These are phyloP conservation scores for Trichogramma evanescens DNA, from an alignment of 2,888 invertebrate species.

Conservation along the genomic window DNA sequence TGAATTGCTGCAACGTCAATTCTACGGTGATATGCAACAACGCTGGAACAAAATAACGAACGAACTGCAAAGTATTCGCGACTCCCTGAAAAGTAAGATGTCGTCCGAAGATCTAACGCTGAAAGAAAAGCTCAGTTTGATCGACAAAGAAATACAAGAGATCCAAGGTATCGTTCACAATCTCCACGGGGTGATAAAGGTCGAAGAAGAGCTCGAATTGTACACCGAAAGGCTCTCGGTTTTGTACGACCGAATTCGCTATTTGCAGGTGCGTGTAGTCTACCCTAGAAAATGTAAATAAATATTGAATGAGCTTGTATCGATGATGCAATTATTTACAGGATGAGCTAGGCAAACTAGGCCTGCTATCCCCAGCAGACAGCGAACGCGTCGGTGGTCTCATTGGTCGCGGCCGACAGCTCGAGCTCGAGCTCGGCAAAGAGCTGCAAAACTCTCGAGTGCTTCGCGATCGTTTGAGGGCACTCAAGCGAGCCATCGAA, in stretches of 20 bases:
- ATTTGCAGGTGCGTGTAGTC: slow-evolving; percentile 53
- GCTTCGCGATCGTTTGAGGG: slow-evolving; percentile 67
- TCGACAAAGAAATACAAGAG: slow-evolving; percentile 73
- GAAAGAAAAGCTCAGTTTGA: slow-evolving; percentile 64
- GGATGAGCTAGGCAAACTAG: slow-evolving; percentile 70
- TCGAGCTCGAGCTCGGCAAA: slow-evolving; percentile 67
- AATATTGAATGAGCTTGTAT: background rate
- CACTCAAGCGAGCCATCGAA: slow-evolving; percentile 65
- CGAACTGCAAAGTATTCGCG: slow-evolving; percentile 61
- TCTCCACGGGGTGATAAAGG: slow-evolving; percentile 72
- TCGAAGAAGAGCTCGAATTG: slow-evolving; percentile 72
- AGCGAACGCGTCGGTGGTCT: slow-evolving; percentile 71
- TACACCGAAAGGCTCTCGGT: slow-evolving; percentile 77
- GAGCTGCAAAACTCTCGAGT: slow-evolving; percentile 70
- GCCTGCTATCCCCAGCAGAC: slow-evolving; percentile 65
- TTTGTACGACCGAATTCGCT: slow-evolving; percentile 64
- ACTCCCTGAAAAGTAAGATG: slow-evolving; percentile 62
- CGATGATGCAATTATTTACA: slow-evolving; percentile 51
- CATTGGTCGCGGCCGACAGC: slow-evolving; percentile 61
- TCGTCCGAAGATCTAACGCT: slow-evolving; percentile 68
- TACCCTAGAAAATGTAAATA: background rate
- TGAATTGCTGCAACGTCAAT: slow-evolving; percentile 73
- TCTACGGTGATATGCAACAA: slow-evolving; percentile 69
- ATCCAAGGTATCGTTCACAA: slow-evolving; percentile 63
- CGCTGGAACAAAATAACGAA: slow-evolving; percentile 65